Evolutionary conservation across 2,113 vertebrate genomes (phyloP), one percentile per base, ranked within the genome.

Genomic region (Percina caprodes): DNA sequence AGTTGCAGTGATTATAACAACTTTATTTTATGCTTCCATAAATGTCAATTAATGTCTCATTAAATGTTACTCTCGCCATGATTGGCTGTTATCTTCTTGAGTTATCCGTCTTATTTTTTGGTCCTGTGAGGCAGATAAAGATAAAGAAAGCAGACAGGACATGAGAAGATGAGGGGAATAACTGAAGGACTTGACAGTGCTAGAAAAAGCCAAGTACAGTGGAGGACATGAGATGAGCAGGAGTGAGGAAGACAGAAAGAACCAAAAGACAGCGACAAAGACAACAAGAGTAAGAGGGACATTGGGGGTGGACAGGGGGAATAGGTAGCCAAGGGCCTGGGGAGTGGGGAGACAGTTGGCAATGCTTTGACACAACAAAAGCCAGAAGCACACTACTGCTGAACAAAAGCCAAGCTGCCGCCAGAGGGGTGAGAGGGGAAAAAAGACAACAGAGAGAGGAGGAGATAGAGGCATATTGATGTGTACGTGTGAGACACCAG

Each of bases 281-380:
- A 55, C 21, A 69, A 66, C 11, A n/a, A 56, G 49, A 79, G n/a
- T 35, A 65, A 21, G 39, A 59, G 63, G 69, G 80, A 83, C 42
- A 74, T 35, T 3, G 46, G 16, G 77, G 65, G 65, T 79, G 73
- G 73, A 80, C 67, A n/a, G 3, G 0, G 59, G 42, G 59, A 84
- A 85, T 66, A 62, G 82, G 75, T 26, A 72, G 68, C 69, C 65
- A 67, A 42, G n/a, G 46, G 84, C 69, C 46, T 71, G 63, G 13
- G 68, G 81, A 74, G 46, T 74, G 75, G 70, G 46, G 70, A 88
- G 77, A 84, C 69, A 48, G 68, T 74, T 87, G 87, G 87, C 76
- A 80, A 70, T 58, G 79, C 75, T 83, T 77, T 77, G 81, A 83
- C 79, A 80, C 68, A 87, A 86, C 75, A 85, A 90, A 79, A 62